Evolutionary conservation across 64 coral and sea anemone species (phyloP).

Genomic region (Pocillopora damicornis): DNA sequence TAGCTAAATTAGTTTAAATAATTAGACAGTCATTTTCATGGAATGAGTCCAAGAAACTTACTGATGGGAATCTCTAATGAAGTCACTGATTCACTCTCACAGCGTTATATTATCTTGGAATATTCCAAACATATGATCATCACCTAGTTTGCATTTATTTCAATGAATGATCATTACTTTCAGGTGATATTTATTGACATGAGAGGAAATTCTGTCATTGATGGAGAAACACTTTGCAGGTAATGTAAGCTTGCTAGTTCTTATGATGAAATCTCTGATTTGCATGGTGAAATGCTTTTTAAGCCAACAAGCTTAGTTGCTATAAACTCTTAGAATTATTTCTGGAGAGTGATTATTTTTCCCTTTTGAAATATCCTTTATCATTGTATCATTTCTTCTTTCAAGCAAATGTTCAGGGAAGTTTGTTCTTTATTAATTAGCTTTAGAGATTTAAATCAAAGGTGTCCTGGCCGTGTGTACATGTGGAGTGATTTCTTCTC

Average conservation of each 20-base stretch:
- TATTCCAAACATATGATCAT: background rate
- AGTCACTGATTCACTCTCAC: too few relatives aligned
- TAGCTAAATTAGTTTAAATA: too few relatives aligned
- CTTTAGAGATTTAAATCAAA: too few relatives aligned
- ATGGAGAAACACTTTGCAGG: slow-evolving; percentile 96
- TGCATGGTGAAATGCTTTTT: background rate
- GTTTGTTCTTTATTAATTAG: too few relatives aligned
- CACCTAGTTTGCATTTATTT: background rate
- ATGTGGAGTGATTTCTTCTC: too few relatives aligned
- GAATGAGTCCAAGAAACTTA: too few relatives aligned
- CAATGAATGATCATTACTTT: background rate
- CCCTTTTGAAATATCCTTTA: background rate
- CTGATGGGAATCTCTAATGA: too few relatives aligned
- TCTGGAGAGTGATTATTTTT: background rate
- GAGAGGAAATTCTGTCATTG: slow-evolving; percentile 77
- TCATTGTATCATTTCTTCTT: background rate
- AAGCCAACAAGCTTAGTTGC: background rate
- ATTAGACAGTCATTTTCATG: too few relatives aligned
- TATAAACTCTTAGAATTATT: background rate
- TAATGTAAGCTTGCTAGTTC: slow-evolving; percentile 1
- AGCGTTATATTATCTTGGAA: too few relatives aligned
- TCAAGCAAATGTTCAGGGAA: too few relatives aligned
- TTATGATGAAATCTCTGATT: background rate
- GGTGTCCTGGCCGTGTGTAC: too few relatives aligned
- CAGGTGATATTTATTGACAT: slow-evolving; percentile 96